A percentile compares a stretch with the other conserved stretches of the same genome.
Conservation (phyloP, 2,113 vertebrate species). For the Mustela nigripes region DNA sequence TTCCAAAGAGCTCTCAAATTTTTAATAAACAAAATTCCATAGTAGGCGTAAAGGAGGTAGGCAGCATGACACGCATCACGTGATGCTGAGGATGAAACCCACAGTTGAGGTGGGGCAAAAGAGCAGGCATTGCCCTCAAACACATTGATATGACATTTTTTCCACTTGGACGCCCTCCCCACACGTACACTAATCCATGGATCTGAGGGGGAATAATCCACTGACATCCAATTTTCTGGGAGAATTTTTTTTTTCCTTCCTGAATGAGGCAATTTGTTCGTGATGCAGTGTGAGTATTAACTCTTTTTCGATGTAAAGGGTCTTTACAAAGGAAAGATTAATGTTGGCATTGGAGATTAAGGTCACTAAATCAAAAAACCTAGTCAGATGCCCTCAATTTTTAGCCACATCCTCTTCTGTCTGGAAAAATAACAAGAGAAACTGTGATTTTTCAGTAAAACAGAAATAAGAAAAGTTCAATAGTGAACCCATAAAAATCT, state of each 20-base stretch:
- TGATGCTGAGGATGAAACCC: slow-evolving; percentile 76
- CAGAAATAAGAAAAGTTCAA: slow-evolving; percentile 33
- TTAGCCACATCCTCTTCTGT: slow-evolving; percentile 30
- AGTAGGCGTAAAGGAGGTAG: slow-evolving; percentile 74
- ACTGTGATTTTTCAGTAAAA: slow-evolving; percentile 9
- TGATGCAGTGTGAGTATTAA: slow-evolving; percentile 77
- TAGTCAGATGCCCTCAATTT: slow-evolving; percentile 67
- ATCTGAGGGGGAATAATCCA: slow-evolving; percentile 84
- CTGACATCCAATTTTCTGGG: slow-evolving; percentile 83
- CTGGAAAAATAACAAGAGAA: slow-evolving; percentile 27
- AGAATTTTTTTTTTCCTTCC: slow-evolving; percentile 58
- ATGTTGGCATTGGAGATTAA: slow-evolving; percentile 58
- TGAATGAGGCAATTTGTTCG: slow-evolving; percentile 81
- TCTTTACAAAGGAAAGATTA: slow-evolving; percentile 70
- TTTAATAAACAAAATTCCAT: slow-evolving; percentile 72
- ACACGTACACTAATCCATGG: slow-evolving; percentile 81
- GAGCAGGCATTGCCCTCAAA: slow-evolving; percentile 52
- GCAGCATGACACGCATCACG: slow-evolving; percentile 19
- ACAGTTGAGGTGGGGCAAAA: slow-evolving; percentile 74
- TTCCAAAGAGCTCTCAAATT: slow-evolving; percentile 74
- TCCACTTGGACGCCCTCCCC: slow-evolving; percentile 80
- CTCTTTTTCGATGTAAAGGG: slow-evolving; percentile 75
- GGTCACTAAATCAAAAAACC: slow-evolving; percentile 55
- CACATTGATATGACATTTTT: slow-evolving; percentile 75
- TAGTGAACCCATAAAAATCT: neutral